Evolutionary conservation across 2,888 invertebrate genomes (phyloP).

Genomic region (Leucoma salicis): DNA sequence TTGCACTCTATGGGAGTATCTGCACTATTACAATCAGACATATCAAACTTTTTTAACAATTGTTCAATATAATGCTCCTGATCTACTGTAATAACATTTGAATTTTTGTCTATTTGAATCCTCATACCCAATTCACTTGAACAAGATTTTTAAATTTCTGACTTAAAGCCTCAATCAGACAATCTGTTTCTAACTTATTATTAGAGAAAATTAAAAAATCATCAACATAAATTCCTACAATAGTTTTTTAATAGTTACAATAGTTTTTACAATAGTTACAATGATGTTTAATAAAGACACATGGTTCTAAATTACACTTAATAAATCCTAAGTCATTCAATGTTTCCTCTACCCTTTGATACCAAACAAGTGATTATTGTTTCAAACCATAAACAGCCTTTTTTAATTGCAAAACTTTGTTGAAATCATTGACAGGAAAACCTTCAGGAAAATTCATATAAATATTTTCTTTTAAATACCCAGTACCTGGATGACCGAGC

Average conservation of each 20-base stretch:
- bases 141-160: neutral
- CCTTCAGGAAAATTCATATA: conserved; percentile 14
- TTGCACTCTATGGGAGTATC: conserved; percentile 11
- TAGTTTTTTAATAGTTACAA: too few species aligned
- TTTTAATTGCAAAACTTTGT: conserved; percentile 13
- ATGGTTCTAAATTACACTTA: neutral
- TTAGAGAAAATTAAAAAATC: neutral
- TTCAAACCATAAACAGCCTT: conserved; percentile 16
- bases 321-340: neutral
- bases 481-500: too few species aligned
- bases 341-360: conserved; percentile 2
- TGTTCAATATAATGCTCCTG: conserved; percentile 5
- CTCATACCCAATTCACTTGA: conserved; percentile 3
- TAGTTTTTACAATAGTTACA: too few species aligned
- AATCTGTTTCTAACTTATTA: neutral
- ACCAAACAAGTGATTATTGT: conserved; percentile 19
- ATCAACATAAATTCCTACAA: neutral
- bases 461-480: conserved; percentile 9
- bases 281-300: too few species aligned
- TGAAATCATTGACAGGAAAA: conserved; percentile 3
- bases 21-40: neutral
- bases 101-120: conserved; percentile 1
- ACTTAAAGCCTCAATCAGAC: neutral
- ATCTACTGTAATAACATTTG: neutral
- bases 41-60: conserved; percentile 2